Evolutionary conservation across 1,140 invertebrate genomes (phyloP), one percentile per base, ranked within the genome.

Genomic region (Zaprionus taronus): DNA sequence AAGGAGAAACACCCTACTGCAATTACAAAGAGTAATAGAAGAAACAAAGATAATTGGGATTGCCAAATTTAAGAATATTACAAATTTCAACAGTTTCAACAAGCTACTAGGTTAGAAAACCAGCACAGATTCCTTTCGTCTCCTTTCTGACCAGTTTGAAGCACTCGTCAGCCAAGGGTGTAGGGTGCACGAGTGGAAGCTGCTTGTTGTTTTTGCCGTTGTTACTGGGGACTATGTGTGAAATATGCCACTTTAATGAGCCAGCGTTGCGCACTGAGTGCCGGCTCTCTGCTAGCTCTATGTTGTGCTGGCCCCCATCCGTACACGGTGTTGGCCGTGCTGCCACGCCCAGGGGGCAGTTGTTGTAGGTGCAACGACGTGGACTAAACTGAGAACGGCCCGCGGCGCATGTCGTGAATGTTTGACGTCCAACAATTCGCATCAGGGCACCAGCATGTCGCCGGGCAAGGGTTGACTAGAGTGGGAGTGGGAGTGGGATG

Each of bases 241-340:
- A 89, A 90, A 89, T 90, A 89, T 90, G 84, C 84, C 84, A 89
- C 84, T 89, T 89, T 89, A 89, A 89, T 89, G 85, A 89, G 81
- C 84, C 84, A 89, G 73, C 84, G 84, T 84, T 73, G 84, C 81
- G 81, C 81, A 81, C 81, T 81, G 78, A 90, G 84, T 90, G 84
- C 81, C 77, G 62, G 62, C 64, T 31, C 71, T 49, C 83, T 74
- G 58, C 65, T 58, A 34, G 68, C 61, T 65, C 72, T 53, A 61
- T 61, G 20, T n/a, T 38, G 36, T 38, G 36, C 7, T 36, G 34
- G 34, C 51, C 38, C 4, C 34, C 53, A 24, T 36, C 31, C 49
- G 26, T 44, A 36, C 51, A 51, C 64, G 31, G 31, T 66, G 66
- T 57, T 11, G 12, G 4, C 55, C 26, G 17, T 14, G 67, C 55